These are phyloP conservation scores for Abrostola triplasia DNA, from an alignment of 2,888 invertebrate species.

Conservation along the genomic window DNA sequence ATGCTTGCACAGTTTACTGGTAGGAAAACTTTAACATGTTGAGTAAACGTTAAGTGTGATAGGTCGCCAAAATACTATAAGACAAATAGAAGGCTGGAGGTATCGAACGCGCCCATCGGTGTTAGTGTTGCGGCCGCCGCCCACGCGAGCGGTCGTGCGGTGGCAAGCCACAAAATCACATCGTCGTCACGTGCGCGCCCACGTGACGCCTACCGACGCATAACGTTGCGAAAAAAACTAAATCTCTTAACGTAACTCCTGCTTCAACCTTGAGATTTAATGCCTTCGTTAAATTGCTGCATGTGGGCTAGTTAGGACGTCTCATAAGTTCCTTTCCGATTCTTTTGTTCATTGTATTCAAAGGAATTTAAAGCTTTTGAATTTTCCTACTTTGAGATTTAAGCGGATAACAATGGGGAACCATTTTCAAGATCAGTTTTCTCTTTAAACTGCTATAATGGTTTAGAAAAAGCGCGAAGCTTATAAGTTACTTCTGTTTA, in stretches of 20 bases:
- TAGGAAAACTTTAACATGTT: conserved; percentile 21
- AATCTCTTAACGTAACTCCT: conserved; percentile 79
- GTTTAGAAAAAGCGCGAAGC: conserved; percentile 4
- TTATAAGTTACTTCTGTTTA: conserved; percentile 22
- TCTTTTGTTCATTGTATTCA: conserved; percentile 78
- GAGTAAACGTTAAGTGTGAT: conserved; percentile 46
- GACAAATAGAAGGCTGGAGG: conserved; percentile 58
- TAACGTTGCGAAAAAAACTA: conserved; percentile 85
- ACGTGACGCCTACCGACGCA: conserved; percentile 83
- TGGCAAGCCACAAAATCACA: conserved; percentile 71
- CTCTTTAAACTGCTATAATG: conserved; percentile 20
- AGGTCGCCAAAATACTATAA: conserved; percentile 59
- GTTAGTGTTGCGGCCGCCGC: conserved; percentile 77
- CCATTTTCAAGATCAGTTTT: conserved; percentile 35
- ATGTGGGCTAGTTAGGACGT: conserved; percentile 77
- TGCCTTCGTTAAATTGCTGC: conserved; percentile 80
- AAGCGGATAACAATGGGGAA: conserved; percentile 42
- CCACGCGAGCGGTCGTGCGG: conserved; percentile 80
- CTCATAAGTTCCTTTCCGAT: conserved; percentile 70
- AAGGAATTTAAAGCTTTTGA: conserved; percentile 56
- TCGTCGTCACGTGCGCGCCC: conserved; percentile 84
- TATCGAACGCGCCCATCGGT: conserved; percentile 57
- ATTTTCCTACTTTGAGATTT: conserved; percentile 54
- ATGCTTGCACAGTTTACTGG: conserved; percentile 23
- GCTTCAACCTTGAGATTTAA: conserved; percentile 85